These are phyloP conservation scores for Mimachlamys varia DNA, from an alignment of 2,888 invertebrate species.

Conservation along the genomic window DNA sequence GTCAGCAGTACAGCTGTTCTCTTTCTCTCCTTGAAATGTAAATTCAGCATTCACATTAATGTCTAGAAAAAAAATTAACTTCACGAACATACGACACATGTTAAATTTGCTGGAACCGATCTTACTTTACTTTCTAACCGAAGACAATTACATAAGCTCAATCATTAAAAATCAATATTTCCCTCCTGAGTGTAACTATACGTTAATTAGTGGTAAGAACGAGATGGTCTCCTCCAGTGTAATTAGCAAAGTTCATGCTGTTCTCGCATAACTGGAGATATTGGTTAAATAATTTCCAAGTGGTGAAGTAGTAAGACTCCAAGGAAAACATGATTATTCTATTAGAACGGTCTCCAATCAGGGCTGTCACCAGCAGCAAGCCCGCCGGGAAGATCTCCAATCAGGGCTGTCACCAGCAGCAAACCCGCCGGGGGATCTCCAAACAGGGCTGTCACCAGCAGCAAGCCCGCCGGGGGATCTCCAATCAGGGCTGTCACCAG, in stretches of 20 bases:
- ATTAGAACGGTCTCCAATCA: slow-evolving; percentile 8
- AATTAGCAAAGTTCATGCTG: background rate
- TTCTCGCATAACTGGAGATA: background rate
- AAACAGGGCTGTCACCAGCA: no score
- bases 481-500: no score
- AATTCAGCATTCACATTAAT: background rate
- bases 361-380: slow-evolving; percentile 2
- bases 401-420: background rate
- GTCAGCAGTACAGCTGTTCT: background rate
- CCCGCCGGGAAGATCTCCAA: slow-evolving; percentile 22
- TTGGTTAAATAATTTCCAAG: slow-evolving; percentile 23
- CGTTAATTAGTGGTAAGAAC: background rate
- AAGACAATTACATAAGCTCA: background rate
- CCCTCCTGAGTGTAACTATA: background rate
- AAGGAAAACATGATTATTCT: slow-evolving; percentile 9
- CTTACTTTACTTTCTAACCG: background rate
- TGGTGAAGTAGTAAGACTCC: background rate
- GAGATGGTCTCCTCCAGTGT: background rate
- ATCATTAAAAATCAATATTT: slow-evolving; percentile 19
- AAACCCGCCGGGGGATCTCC: no score
- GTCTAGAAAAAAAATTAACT: background rate
- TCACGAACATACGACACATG: background rate
- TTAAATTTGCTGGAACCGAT: background rate
- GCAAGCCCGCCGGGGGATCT: no score
- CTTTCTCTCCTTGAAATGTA: background rate